Percentiles rank a stretch among this genome's conserved stretches.
Conservation (phyloP, 2,797 vertebrate species). For the Cirrhinus mrigala region DNA sequence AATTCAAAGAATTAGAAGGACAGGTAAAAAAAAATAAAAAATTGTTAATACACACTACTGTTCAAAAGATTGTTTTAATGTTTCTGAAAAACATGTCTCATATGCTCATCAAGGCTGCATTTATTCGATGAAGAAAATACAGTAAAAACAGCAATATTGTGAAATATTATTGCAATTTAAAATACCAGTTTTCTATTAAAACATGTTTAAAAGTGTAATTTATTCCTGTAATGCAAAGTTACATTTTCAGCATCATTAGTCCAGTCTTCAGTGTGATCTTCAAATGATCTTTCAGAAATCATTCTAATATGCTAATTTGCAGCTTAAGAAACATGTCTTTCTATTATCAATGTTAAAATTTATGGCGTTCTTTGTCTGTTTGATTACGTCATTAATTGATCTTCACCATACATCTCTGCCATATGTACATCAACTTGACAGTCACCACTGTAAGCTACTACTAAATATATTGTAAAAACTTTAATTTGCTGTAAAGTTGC, state of each 20-base stretch:
- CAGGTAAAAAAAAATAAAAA: background rate
- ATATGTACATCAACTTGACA: too few relatives aligned
- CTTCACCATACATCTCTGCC: too few relatives aligned
- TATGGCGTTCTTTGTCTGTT: too few relatives aligned
- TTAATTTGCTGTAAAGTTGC: too few relatives aligned
- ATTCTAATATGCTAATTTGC: background rate
- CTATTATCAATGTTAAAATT: background rate
- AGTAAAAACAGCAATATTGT: background rate
- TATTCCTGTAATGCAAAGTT: background rate
- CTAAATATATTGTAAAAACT: too few relatives aligned
- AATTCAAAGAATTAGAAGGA: background rate
- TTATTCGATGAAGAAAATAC: background rate
- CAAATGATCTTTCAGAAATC: background rate
- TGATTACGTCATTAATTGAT: too few relatives aligned
- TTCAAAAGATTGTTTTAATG: background rate
- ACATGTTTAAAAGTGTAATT: background rate
- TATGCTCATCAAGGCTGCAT: background rate
- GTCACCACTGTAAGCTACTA: too few relatives aligned
- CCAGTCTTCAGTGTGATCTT: background rate
- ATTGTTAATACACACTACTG: background rate
- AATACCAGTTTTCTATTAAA: background rate
- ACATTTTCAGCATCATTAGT: background rate
- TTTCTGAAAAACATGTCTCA: background rate
- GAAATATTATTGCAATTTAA: background rate
- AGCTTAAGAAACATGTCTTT: background rate